These are phyloP conservation scores for Pempheris klunzingeri DNA, from an alignment of 2,797 vertebrate species.

Conservation along the genomic window DNA sequence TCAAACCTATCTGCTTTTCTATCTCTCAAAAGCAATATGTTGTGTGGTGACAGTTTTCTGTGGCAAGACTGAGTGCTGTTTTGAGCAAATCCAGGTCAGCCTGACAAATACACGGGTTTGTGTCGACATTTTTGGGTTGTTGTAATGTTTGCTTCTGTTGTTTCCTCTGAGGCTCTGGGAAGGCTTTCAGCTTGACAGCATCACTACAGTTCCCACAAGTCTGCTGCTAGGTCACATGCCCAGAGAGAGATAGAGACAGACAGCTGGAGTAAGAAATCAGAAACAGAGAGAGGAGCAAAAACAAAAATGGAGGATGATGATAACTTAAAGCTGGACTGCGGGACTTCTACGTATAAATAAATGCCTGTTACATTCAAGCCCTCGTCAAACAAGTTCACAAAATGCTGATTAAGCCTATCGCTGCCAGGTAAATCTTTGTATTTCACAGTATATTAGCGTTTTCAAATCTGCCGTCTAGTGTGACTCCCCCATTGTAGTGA, in stretches of 20 bases:
- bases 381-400: too few relatives aligned
- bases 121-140: slow-evolving; percentile 80
- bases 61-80: slow-evolving; percentile 71
- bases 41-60: slow-evolving; percentile 67
- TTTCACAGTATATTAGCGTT: too few relatives aligned
- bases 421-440: too few relatives aligned
- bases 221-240: slow-evolving; percentile 78
- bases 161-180: slow-evolving; percentile 77
- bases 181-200: slow-evolving; percentile 78
- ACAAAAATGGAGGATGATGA: slow-evolving; percentile 54
- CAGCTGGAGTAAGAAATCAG: slow-evolving; percentile 34
- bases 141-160: slow-evolving; percentile 80
- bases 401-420: too few relatives aligned
- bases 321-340: too few relatives aligned
- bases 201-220: slow-evolving; percentile 82
- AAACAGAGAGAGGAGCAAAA: slow-evolving; percentile 29
- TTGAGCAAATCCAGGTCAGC: slow-evolving; percentile 83
- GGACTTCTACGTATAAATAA: too few relatives aligned
- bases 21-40: slow-evolving; percentile 73
- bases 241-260: slow-evolving; percentile 55
- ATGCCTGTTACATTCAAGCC: too few relatives aligned
- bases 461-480: too few relatives aligned
- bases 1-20: slow-evolving; percentile 70
- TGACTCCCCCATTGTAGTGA: too few relatives aligned
- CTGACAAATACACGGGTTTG: slow-evolving; percentile 82